phyloP scores from a whole-genome alignment of 2,888 invertebrate genomes.

The Hyposoter didymator region DNA sequence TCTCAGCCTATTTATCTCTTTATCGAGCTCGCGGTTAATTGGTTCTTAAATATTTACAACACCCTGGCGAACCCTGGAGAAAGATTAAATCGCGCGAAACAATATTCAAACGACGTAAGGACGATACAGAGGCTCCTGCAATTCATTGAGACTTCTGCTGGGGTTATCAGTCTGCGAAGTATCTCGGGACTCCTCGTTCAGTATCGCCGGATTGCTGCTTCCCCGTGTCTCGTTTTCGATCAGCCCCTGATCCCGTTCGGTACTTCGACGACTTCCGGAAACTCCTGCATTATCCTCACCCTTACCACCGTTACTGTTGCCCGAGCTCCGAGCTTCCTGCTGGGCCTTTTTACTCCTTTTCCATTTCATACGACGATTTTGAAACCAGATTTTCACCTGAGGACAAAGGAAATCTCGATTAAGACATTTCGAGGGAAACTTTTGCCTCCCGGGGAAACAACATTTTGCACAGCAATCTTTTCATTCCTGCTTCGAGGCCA shows the following conservation, averaged over 20 bases:
- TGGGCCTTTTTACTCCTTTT: conserved; percentile 98
- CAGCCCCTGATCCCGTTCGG: conserved; percentile 44
- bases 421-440: not conserved
- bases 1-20: conserved; percentile 73
- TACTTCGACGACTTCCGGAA: conserved; percentile 60
- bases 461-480: not conserved
- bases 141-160: conserved; percentile 76
- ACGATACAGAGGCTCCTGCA: conserved; percentile 83
- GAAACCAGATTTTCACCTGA: conserved; percentile 99
- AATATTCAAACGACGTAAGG: conserved; percentile 82
- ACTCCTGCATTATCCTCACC: conserved; percentile 66
- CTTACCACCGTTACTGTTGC: conserved; percentile 71
- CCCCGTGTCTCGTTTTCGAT: conserved; percentile 55
- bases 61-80: conserved; percentile 7
- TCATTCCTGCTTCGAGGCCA: not conserved
- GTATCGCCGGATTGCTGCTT: conserved; percentile 48
- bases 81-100: not conserved
- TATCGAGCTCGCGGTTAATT: conserved; percentile 21
- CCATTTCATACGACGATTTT: conserved; percentile 99
- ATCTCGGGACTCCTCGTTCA: conserved; percentile 76
- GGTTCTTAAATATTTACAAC: conserved; percentile 56
- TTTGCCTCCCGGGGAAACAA: not conserved
- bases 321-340: conserved; percentile 88
- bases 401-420: conserved; percentile 15
- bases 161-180: conserved; percentile 76